Base-by-base conservation (phyloP, 1,140 invertebrate genomes). In the Spodoptera litura region DNA sequence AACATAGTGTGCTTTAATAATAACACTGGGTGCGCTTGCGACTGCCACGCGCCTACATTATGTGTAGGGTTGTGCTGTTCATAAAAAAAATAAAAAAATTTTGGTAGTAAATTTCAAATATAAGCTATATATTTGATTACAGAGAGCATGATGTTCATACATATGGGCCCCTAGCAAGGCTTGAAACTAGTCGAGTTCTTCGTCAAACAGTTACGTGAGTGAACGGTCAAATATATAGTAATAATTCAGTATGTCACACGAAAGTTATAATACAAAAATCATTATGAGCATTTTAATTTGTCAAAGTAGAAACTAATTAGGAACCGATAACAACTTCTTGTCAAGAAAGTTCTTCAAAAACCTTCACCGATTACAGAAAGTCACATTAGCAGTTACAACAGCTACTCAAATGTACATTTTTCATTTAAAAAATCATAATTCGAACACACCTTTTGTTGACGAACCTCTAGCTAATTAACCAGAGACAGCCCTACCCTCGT, bases 21-120 rank as follows among this genome's bases (percentile, higher is more conserved):
- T 66, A 66, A 66, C 62, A 51, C 10, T 66, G 62, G 62, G 62
- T 51, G 62, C 62, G 61, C 62, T 5, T 44, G 62, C 62, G 62
- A 66, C 44, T 25, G 62, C 62, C 62, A 66, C 62, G 62, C 62
- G 62, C 44, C 62, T 52, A 15, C 6, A 4, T 9, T 4, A 0
- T 3, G 12, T 10, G 1, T 66, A 66, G 62, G 62, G 62, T 13
- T 66, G 62, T 31, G 4, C 31, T 31, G 3, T 4, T 4, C 31
- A 31, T 31, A 31, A 4, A 31, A 31, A 31, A 31, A 31, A 0
- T 0, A 0, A 31, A 31, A 31, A 31, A 4, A 4, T 31, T 31
- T 31, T 31, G 0, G 31, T 31, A 31, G 4, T 31, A 0, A 31
- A 31, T 31, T 0, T 31, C 31, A 31, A 31, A 31, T 5, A 31